Evolutionary conservation across 2,888 invertebrate genomes (phyloP).

Genomic region (Drosophila meridiana): DNA sequence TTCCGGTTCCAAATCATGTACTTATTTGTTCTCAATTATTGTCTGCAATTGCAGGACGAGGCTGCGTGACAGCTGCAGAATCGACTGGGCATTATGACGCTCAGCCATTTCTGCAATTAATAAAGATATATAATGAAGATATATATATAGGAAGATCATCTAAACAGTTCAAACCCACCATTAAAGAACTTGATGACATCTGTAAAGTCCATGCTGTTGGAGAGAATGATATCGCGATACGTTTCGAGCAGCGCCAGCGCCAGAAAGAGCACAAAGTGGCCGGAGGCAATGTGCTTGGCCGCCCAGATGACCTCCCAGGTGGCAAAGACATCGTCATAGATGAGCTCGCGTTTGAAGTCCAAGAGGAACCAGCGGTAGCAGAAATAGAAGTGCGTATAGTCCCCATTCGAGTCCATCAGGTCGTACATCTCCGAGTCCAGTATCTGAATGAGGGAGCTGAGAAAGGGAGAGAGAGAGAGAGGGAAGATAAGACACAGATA

Average conservation of each 20-base stretch:
- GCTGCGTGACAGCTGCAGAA: conserved; percentile 93
- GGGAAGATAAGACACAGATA: not conserved
- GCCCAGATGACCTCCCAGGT: conserved; percentile 99
- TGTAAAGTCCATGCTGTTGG: conserved; percentile 98
- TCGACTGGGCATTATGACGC: conserved; percentile 93
- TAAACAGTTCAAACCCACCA: conserved; percentile 87
- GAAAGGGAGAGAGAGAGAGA: not conserved
- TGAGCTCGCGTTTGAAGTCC: conserved; percentile 97
- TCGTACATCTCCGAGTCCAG: conserved; percentile 97
- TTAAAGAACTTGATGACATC: conserved; percentile 99
- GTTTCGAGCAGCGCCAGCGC: conserved; percentile 96
- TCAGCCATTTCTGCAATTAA: conserved; percentile 96
- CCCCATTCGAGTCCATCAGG: conserved; percentile 96
- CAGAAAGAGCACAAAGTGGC: conserved; percentile 96
- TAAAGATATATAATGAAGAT: not conserved
- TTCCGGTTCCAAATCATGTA: not conserved
- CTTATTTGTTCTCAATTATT: conserved; percentile 95
- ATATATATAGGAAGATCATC: not conserved
- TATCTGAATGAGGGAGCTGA: conserved; percentile 92
- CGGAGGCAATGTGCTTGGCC: conserved; percentile 93
- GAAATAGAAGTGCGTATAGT: conserved; percentile 98
- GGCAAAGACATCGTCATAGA: conserved; percentile 96
- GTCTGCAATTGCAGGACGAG: conserved; percentile 95
- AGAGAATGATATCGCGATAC: conserved; percentile 96
- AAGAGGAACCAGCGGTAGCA: conserved; percentile 98